Evolutionary conservation across 2,888 invertebrate species (phyloP).

Genomic region (Aromia moschata): DNA sequence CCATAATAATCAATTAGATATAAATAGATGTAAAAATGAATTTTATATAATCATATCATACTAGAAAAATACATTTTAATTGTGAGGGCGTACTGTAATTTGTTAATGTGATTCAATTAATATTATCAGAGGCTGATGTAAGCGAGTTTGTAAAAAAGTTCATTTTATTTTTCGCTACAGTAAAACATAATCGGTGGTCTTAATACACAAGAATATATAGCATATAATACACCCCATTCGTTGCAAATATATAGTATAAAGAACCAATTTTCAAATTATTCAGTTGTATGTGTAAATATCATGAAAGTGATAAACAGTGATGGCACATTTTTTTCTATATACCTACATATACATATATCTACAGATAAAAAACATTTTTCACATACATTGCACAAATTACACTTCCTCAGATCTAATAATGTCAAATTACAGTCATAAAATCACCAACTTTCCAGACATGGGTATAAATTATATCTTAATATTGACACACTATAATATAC

Average conservation of each 20-base stretch:
- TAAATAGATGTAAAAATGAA: constrained; percentile 12
- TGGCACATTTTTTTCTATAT: neutral
- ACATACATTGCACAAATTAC: constrained; percentile 2
- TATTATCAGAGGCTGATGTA: too few relatives aligned
- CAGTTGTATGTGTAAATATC: too few relatives aligned
- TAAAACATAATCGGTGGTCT: neutral
- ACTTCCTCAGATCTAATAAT: neutral
- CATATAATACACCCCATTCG: too few relatives aligned
- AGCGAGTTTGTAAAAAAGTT: too few relatives aligned
- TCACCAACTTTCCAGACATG: too few relatives aligned
- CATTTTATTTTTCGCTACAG: neutral
- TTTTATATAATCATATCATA: neutral
- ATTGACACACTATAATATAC: too few relatives aligned
- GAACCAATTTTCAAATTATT: too few relatives aligned
- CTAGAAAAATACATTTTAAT: constrained; percentile 13
- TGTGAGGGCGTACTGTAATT: neutral
- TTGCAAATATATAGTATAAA: neutral
- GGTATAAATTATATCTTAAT: too few relatives aligned
- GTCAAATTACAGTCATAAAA: too few relatives aligned
- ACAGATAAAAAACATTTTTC: neutral
- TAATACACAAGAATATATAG: neutral
- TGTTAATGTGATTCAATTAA: neutral
- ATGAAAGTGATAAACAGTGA: neutral
- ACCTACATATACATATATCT: neutral
- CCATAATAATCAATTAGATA: constrained; percentile 6